A percentile compares a stretch with the other conserved stretches of the same genome.
These are phyloP conservation scores for Matsumyia berberina DNA, from an alignment of 2,888 invertebrate genomes.

Conservation along the genomic window DNA sequence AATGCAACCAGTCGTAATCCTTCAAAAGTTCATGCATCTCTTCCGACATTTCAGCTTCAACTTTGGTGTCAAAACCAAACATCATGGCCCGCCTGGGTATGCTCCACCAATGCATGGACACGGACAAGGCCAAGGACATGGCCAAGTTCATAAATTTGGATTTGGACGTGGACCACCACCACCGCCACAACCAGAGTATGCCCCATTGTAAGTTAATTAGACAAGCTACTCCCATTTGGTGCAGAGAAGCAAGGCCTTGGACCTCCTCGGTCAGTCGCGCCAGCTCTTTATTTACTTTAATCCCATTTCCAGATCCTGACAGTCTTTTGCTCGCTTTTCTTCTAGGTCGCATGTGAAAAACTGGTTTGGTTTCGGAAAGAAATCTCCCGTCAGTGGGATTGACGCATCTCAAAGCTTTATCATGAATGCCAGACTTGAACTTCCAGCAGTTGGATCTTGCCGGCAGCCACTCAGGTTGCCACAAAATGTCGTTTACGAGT, in stretches of 20 bases:
- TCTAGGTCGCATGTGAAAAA: constrained; percentile 24
- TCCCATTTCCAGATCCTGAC: background rate
- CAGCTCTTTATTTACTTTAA: no score
- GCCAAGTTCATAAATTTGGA: constrained; percentile 1
- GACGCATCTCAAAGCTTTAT: constrained; percentile 78
- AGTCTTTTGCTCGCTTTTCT: background rate
- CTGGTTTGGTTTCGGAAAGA: constrained; percentile 43
- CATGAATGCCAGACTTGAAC: constrained; percentile 77
- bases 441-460: constrained; percentile 79
- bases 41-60: constrained; percentile 17
- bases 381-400: constrained; percentile 7
- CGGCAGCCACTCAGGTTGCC: constrained; percentile 78
- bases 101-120: background rate
- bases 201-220: constrained; percentile 27
- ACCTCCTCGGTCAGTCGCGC: no score
- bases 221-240: no score
- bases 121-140: background rate
- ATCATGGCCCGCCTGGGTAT: constrained; percentile 6
- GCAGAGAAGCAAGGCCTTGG: no score
- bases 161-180: background rate
- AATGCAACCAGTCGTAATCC: background rate
- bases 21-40: background rate
- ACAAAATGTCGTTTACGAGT: constrained; percentile 78
- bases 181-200: constrained; percentile 2
- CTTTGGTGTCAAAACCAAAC: constrained; percentile 29